Evolutionary conservation across 2,113 vertebrate genomes (phyloP), one percentile per base, ranked within the genome.

Genomic region (Tichodroma muraria): DNA sequence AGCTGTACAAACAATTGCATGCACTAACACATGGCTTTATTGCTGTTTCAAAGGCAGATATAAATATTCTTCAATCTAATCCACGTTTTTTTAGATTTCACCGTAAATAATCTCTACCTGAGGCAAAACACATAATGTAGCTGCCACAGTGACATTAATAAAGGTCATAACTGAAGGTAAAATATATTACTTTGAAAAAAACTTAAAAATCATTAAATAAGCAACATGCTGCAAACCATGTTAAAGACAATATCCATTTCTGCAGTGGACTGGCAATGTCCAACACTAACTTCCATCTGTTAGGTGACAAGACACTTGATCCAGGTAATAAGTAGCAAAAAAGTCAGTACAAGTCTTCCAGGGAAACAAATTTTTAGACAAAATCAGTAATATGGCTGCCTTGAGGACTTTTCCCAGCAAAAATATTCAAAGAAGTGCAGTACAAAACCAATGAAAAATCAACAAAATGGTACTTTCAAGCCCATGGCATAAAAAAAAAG

Each of bases 1-100:
- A 86, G 61, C 87, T 88, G 80, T 68, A 56, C 88, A 96, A 96
- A 96, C 78, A 94, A 68, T 27, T 66, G 68, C 61, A 47, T 60
- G 42, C 17, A 12, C 61, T 92, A 88, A 80, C 80, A 86, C n/a
- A 10, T 78, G 93, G 47, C 12, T 79, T 78, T 90, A 64, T 45
- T 57, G 69, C 11, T 64, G 37, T 83, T 90, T 88, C 64, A 88
- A 90, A 88, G 65, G 53, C 64, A 88, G 76, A 84, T 71, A 90
- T 86, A 90, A 86, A 86, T 72, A 79, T 81, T 66, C 45, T 71
- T 94, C 54, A 30, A 50, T 20, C 23, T 54, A 76, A 92, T 45
- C 37, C 33, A 15, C 0, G 1, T 38, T 65, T 84, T 76, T 76
- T 68, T 30, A 50, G 35, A 69, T 93, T 90, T 84, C 19, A 53